Conservation (phyloP, 2,113 vertebrate species). For the Chionodraco myersi region DNA sequence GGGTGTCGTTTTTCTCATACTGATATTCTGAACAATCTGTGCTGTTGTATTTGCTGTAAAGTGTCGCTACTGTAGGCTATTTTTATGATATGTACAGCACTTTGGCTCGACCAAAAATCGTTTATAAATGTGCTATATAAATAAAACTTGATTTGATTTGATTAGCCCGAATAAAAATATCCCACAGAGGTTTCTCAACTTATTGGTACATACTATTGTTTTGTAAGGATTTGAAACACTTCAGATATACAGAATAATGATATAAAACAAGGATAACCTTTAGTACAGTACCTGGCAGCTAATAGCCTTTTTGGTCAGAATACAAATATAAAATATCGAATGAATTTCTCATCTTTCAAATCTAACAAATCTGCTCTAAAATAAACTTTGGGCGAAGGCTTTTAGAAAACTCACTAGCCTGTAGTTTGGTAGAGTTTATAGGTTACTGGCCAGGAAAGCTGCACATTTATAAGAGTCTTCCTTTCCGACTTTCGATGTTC, state of each 20-base stretch:
- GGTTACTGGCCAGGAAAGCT: neutral
- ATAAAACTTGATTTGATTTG: too few species aligned
- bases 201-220: neutral
- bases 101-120: too few species aligned
- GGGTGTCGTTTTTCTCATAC: too few species aligned
- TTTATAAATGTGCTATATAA: too few species aligned
- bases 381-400: neutral
- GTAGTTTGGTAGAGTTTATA: neutral
- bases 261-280: neutral
- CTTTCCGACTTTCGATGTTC: neutral
- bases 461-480: slow-evolving; percentile 3
- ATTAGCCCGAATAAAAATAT: neutral
- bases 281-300: neutral
- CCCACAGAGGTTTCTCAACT: neutral
- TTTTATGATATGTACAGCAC: too few species aligned
- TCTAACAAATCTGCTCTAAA: neutral
- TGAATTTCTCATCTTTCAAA: neutral
- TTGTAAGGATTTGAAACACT: neutral
- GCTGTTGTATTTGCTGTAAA: too few species aligned
- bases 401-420: neutral
- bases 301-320: neutral
- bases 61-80: too few species aligned
- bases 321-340: neutral
- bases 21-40: too few species aligned
- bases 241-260: neutral